These are phyloP conservation scores for Epinephelus coioides DNA, from an alignment of 2,797 vertebrate genomes.

Conservation along the genomic window DNA sequence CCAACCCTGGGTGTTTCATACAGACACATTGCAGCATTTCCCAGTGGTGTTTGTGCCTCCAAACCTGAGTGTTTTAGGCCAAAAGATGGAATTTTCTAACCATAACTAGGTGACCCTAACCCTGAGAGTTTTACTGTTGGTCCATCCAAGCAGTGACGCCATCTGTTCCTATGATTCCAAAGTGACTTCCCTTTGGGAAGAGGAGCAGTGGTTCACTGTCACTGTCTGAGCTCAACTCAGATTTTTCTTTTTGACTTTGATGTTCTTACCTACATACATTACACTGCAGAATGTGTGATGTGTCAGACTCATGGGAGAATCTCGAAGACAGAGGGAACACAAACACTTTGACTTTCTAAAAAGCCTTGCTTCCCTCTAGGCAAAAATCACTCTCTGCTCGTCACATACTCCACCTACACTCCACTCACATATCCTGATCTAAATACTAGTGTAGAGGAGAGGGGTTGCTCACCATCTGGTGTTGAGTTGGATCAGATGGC, in stretches of 20 bases:
- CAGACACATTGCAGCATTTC: no score
- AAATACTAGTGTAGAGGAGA: slow-evolving; percentile 23
- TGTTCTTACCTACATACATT: slow-evolving; percentile 4
- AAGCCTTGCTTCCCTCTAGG: slow-evolving; percentile 13
- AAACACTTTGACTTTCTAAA: slow-evolving; percentile 36
- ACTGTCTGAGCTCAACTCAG: background rate
- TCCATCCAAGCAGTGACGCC: background rate
- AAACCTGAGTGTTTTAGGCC: no score
- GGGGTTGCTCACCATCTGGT: slow-evolving; percentile 55
- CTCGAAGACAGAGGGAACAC: background rate
- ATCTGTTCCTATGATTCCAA: slow-evolving; percentile 3
- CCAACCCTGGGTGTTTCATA: no score
- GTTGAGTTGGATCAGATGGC: slow-evolving; percentile 53
- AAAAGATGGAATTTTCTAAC: no score
- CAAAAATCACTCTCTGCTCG: slow-evolving; percentile 11
- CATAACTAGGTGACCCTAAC: no score
- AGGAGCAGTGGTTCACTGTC: background rate
- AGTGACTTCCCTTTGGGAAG: background rate
- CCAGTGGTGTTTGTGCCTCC: no score
- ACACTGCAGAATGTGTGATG: background rate
- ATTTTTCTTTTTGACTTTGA: background rate
- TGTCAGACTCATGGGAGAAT: slow-evolving; percentile 1
- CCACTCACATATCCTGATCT: slow-evolving; percentile 28
- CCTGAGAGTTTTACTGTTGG: background rate
- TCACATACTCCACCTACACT: slow-evolving; percentile 2